phyloP scores from a whole-genome alignment of 2,113 vertebrate species.

The Trematocara variabile region DNA sequence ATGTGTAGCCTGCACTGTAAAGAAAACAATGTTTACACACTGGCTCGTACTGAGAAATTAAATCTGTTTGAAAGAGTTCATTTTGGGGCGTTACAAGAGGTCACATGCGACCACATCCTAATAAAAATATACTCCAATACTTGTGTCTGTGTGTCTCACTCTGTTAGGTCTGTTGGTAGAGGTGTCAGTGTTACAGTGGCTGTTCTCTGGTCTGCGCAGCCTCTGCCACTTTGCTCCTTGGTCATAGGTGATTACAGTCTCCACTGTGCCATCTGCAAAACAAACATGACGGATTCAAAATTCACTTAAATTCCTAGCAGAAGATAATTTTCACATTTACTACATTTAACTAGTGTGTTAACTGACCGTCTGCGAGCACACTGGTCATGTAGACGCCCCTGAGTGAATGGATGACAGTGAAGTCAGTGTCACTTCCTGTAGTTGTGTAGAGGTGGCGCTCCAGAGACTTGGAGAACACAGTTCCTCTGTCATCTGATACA shows the following conservation, averaged over 20 bases:
- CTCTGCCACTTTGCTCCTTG: constrained; percentile 87
- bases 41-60: background rate
- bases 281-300: background rate
- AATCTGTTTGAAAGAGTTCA: background rate
- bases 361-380: constrained; percentile 81
- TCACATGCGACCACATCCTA: background rate
- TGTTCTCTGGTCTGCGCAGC: constrained; percentile 79
- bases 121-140: background rate
- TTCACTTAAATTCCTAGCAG: background rate
- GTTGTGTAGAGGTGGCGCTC: constrained; percentile 88
- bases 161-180: constrained; percentile 54
- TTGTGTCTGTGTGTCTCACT: constrained; percentile 31
- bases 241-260: constrained; percentile 89
- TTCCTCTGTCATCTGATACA: constrained; percentile 87
- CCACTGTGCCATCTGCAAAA: constrained; percentile 78
- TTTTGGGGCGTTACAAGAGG: background rate
- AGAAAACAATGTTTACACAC: background rate
- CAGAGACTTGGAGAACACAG: constrained; percentile 92
- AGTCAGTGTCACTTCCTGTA: constrained; percentile 88
- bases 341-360: background rate
- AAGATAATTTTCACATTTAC: background rate
- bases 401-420: constrained; percentile 87
- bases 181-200: constrained; percentile 75
- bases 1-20: constrained; percentile 92
- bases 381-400: constrained; percentile 90